Base-by-base conservation (phyloP, 2,888 invertebrate genomes). In the Limnephilus auricula region DNA sequence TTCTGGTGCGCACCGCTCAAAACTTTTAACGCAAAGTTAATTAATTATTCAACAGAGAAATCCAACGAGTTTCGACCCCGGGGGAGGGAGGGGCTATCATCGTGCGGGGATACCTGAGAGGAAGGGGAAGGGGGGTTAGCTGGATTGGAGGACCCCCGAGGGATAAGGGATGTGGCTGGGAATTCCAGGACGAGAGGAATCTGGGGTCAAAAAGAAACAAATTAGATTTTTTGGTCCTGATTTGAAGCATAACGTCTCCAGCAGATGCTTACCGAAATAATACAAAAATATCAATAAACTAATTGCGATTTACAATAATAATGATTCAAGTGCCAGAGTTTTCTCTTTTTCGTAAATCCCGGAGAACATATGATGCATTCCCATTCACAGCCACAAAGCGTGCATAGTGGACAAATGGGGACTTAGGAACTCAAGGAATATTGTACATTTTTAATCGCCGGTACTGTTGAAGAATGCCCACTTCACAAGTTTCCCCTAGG, bases 1-100 rank as follows among this genome's bases (percentile, higher is more conserved):
- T 80, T 30, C 32, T 80, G 80, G 80, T 31, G 80, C 31, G 31
- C 80, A 18, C 80, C 32, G 31, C 65, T 25, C 65, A 37, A 40
- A 85, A 50, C 50, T 31, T 87, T 50, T 50, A 87, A 65, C 50
- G 45, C 31, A 50, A 87, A 87, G 30, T 31, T 87, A 50, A 90
- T 90, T 83, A 90, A 65, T 90, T 90, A 84, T 90, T 84, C 84
- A 90, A 65, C 13, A 84, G 84, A 34, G 90, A 90, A 84, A 90
- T 90, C 90, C 78, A n/a, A 45, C 34, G 80, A 45, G 89, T 89
- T 65, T 65, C 65, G 65, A 65, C 65, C 65, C 65, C 40, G 31
- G 82, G 89, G 37, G 82, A 78, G 78, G 65, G 65, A 32, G 12
- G 79, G 79, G 78, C 89, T 79, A 89, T 89, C 79, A 89, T 89